Base-by-base conservation (phyloP, 2,888 invertebrate genomes). In the Gymnoscelis rufifasciata region DNA sequence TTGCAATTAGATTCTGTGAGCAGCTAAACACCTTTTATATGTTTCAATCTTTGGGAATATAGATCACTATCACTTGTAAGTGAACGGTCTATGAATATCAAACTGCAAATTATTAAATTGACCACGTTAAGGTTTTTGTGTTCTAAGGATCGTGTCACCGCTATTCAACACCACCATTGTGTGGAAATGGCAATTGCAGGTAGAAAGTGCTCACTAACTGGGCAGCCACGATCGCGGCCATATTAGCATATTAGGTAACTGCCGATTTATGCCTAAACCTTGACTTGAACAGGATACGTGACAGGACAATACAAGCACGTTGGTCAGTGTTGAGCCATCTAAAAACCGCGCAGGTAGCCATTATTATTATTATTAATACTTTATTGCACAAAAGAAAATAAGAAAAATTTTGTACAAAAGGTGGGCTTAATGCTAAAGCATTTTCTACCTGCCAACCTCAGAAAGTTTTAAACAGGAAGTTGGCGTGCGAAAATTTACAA, bases 151-250 rank as follows among this genome's bases (percentile, higher is more conserved):
- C 57, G 59, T 59, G 59, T 62, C 42, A 35, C 24, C 54, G 58
- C 62, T 63, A 65, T 58, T 64, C 66, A 71, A 74, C 71, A 67
- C 69, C 64, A 68, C 63, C 62, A 80, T 81, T 83, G 79, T 83
- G 80, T 83, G 78, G 68, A 77, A 82, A 79, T 77, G 65, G 56
- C 59, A 54, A 57, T 62, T 53, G 52, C 59, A 60, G 52, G 74
- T 78, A 77, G 83, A 84, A 84, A 83, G 83, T 80, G 62, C 51
- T 51, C 63, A 71, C 74, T 79, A 78, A 78, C 74, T 76, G 74
- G 71, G 64, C 72, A 69, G 62, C 65, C 75, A 75, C 78, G 77
- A 77, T 73, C 64, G 71, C 68, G 72, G 68, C 47, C 70, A 62
- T 63, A 79, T 82, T 81, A 74, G 70, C 84, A 79, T 71, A 64